These are phyloP conservation scores for Pristionchus fissidentatus DNA, from an alignment of 2,888 invertebrate species.

Conservation along the genomic window DNA sequence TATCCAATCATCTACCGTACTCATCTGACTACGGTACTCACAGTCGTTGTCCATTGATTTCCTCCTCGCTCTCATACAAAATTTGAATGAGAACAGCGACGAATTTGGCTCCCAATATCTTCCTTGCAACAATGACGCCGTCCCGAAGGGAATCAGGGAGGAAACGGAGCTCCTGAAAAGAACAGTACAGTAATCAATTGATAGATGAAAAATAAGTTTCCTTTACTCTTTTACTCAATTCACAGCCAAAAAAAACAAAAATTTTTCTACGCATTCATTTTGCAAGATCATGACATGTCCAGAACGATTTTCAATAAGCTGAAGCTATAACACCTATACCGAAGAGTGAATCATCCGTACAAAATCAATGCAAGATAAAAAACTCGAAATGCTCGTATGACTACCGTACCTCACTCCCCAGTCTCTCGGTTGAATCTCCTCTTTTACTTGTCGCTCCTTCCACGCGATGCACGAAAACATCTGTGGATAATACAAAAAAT, in stretches of 20 bases:
- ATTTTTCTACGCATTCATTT: too few relatives aligned
- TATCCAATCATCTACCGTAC: background rate
- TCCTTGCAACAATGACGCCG: constrained; percentile 64
- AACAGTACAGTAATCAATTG: too few relatives aligned
- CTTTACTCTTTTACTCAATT: too few relatives aligned
- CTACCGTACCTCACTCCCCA: constrained; percentile 61
- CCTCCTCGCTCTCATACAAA: constrained; percentile 53
- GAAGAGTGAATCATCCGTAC: too few relatives aligned
- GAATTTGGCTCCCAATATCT: constrained; percentile 69
- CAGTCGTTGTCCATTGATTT: constrained; percentile 57
- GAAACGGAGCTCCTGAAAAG: constrained; percentile 47
- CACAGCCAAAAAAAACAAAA: too few relatives aligned
- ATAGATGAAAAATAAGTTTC: too few relatives aligned
- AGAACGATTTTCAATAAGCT: too few relatives aligned
- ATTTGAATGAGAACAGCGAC: constrained; percentile 65
- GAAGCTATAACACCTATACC: too few relatives aligned
- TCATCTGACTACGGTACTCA: constrained; percentile 1
- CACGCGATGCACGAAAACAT: constrained; percentile 55
- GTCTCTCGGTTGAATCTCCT: constrained; percentile 52
- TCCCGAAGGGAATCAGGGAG: constrained; percentile 62
- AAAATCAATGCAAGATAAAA: too few relatives aligned
- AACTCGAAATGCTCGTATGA: background rate
- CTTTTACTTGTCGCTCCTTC: constrained; percentile 53
- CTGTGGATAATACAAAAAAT: constrained; percentile 23
- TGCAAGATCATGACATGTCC: background rate